Evolutionary conservation across 2,797 vertebrate species (phyloP).

Genomic region (Lateolabrax maculatus): DNA sequence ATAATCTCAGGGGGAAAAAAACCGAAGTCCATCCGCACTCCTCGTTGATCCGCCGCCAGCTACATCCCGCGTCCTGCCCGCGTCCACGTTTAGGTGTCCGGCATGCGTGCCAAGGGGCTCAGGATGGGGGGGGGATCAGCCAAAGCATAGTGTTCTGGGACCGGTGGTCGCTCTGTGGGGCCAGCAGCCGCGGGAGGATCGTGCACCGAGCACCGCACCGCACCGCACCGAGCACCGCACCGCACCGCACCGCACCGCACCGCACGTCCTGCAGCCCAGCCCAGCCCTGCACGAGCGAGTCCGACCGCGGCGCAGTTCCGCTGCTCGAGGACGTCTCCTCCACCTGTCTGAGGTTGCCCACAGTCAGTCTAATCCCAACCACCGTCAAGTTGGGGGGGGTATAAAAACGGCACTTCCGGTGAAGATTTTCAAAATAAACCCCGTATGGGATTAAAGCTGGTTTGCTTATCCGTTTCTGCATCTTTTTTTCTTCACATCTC

Average conservation of each 20-base stretch:
- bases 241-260: constrained; percentile 64
- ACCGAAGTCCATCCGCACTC: constrained; percentile 57
- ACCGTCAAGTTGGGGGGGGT: neutral
- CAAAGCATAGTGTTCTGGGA: constrained; percentile 63
- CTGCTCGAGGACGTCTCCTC: constrained; percentile 76
- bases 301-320: constrained; percentile 64
- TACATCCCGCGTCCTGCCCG: constrained; percentile 70
- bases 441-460: rapidly evolving
- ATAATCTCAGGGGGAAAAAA: constrained; percentile 52
- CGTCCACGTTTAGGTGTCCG: constrained; percentile 65
- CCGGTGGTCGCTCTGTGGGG: constrained; percentile 53
- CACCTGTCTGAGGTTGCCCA: constrained; percentile 81
- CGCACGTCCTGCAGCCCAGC: constrained; percentile 72
- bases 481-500: neutral
- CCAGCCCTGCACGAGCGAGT: constrained; percentile 64
- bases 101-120: constrained; percentile 68
- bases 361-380: constrained; percentile 48
- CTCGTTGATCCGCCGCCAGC: constrained; percentile 69
- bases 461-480: neutral
- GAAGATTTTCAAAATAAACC: constrained; percentile 55
- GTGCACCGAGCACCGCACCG: constrained; percentile 64
- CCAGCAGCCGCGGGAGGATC: constrained; percentile 64
- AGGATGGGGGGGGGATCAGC: constrained; percentile 63
- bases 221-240: constrained; percentile 65
- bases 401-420: constrained; percentile 8